Evolutionary conservation across 53 echinoderm and acorn worm genomes (phyloP).

Genomic region (Holothuria leucospilota): DNA sequence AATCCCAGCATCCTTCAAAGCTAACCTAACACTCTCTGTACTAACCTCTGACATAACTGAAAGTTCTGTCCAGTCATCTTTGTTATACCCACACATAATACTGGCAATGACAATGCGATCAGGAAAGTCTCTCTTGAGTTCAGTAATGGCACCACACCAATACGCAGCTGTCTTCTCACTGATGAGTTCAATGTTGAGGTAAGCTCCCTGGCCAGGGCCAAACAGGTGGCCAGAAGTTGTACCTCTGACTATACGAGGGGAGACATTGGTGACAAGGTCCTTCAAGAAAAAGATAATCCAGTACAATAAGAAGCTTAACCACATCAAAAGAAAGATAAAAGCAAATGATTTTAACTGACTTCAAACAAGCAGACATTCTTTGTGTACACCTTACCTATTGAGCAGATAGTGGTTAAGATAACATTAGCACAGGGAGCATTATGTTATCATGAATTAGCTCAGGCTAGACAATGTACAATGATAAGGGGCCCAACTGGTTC

Average conservation of each 20-base stretch:
- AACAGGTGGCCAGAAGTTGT: slow-evolving; percentile 88
- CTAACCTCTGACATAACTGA: slow-evolving; percentile 93
- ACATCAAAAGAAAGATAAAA: no score
- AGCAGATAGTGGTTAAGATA: no score
- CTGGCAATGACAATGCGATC: slow-evolving; percentile 92
- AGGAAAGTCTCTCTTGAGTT: slow-evolving; percentile 93
- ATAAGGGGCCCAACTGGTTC: no score
- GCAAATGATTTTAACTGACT: no score
- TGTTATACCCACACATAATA: slow-evolving; percentile 98
- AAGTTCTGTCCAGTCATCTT: slow-evolving; percentile 92
- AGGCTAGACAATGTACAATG: no score
- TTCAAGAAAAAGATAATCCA: neutral
- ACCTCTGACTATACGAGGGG: slow-evolving; percentile 97
- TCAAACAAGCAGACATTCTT: no score
- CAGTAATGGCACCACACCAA: slow-evolving; percentile 88
- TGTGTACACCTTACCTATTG: no score
- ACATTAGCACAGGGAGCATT: no score
- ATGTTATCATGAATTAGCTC: no score
- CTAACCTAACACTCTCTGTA: no score
- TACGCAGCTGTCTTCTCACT: slow-evolving; percentile 97
- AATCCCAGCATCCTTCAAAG: neutral
- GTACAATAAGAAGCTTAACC: no score
- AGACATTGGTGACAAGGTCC: slow-evolving; percentile 97
- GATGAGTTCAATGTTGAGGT: slow-evolving; percentile 98
- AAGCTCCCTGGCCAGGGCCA: slow-evolving; percentile 97